A percentile compares a stretch with the other conserved stretches of the same genome.
Conservation (phyloP, 2,797 vertebrate species). For the Limosa lapponica region DNA sequence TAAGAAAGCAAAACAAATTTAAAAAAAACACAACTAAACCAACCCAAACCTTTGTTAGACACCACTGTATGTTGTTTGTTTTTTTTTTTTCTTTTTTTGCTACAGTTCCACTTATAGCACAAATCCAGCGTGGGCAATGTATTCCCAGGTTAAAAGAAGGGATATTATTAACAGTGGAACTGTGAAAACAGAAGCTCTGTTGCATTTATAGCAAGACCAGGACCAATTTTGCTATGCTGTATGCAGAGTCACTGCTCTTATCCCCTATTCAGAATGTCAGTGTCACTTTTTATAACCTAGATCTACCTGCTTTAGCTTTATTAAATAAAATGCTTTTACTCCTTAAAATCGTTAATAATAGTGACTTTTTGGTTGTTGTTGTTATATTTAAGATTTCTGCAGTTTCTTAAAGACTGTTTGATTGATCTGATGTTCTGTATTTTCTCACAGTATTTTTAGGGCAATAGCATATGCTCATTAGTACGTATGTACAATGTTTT, state of each 20-base stretch:
- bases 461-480: slow-evolving; percentile 50
- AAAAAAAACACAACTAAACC: background rate
- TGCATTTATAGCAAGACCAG: slow-evolving; percentile 60
- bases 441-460: slow-evolving; percentile 62
- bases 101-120: slow-evolving; percentile 43
- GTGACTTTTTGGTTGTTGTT: slow-evolving; percentile 54
- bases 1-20: slow-evolving; percentile 37
- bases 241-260: slow-evolving; percentile 42
- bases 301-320: slow-evolving; percentile 67
- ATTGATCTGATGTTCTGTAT: slow-evolving; percentile 31
- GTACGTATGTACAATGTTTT: slow-evolving; percentile 52
- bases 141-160: slow-evolving; percentile 57
- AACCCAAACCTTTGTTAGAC: slow-evolving; percentile 11
- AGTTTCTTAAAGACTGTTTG: slow-evolving; percentile 52
- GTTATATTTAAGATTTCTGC: background rate
- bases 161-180: slow-evolving; percentile 51
- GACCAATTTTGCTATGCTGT: slow-evolving; percentile 40
- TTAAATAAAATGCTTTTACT: slow-evolving; percentile 72
- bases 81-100: background rate
- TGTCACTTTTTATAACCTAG: slow-evolving; percentile 65
- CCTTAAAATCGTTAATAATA: slow-evolving; percentile 65
- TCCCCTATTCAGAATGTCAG: slow-evolving; percentile 73
- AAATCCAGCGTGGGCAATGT: slow-evolving; percentile 40
- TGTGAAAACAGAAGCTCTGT: slow-evolving; percentile 53
- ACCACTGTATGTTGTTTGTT: background rate